Conservation (phyloP, 2,888 invertebrate genomes). For the Limenitis camilla region DNA sequence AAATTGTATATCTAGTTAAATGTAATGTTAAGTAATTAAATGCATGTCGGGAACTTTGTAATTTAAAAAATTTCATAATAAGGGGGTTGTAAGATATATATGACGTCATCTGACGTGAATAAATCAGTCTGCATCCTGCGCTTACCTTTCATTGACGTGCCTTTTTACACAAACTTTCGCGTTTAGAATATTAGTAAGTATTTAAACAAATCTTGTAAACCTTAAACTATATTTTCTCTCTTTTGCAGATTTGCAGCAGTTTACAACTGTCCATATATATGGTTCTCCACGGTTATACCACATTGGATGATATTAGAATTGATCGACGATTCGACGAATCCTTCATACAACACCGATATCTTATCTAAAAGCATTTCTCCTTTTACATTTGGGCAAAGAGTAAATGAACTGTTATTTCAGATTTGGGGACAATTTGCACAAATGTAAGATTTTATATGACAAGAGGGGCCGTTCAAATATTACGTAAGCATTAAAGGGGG, state of each 20-base stretch:
- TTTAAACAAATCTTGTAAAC: too few species aligned
- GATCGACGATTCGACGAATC: constrained; percentile 43
- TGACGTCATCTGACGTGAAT: too few species aligned
- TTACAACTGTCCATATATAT: constrained; percentile 26
- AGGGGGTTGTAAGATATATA: too few species aligned
- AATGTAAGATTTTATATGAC: constrained; percentile 13
- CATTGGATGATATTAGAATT: constrained; percentile 38
- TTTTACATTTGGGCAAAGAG: constrained; percentile 40
- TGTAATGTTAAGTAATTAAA: too few species aligned
- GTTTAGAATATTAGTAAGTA: too few species aligned
- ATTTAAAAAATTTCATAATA: too few species aligned
- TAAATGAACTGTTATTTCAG: constrained; percentile 29
- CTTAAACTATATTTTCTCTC: too few species aligned
- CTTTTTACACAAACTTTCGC: too few species aligned
- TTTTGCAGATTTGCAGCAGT: constrained; percentile 19
- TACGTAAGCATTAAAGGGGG: neutral
- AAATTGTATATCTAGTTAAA: too few species aligned
- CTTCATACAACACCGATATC: constrained; percentile 37
- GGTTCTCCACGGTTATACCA: constrained; percentile 24
- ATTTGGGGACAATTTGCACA: constrained; percentile 6
- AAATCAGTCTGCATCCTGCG: too few species aligned
- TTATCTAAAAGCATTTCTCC: constrained; percentile 32
- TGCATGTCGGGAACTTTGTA: too few species aligned
- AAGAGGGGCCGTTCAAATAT: neutral
- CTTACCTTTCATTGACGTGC: too few species aligned